Percentiles rank a stretch among this genome's conserved stretches.
These are phyloP conservation scores for Drosophila grimshawi DNA, from an alignment of 1,140 invertebrate species.

Conservation along the genomic window DNA sequence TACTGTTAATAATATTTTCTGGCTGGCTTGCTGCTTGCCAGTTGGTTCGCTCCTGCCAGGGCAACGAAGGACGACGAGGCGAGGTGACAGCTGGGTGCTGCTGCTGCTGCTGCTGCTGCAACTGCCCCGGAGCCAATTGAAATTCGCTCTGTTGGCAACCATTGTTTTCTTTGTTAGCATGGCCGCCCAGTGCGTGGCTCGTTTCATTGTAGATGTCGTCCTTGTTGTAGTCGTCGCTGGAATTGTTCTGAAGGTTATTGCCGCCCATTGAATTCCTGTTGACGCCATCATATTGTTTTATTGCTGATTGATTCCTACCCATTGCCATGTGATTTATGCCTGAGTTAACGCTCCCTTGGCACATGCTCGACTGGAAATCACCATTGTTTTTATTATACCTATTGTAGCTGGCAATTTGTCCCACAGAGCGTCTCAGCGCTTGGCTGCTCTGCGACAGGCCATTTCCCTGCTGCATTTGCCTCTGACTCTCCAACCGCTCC, in stretches of 20 bases:
- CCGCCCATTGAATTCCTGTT: conserved; percentile 42
- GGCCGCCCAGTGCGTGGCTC: conserved; percentile 20
- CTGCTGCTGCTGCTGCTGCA: conserved; percentile 13
- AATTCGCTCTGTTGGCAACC: conserved; percentile 45
- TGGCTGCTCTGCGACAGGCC: conserved; percentile 30
- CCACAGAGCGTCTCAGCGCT: conserved; percentile 35
- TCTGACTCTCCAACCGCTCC: conserved; percentile 7
- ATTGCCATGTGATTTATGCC: conserved; percentile 78
- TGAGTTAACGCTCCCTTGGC: conserved; percentile 3
- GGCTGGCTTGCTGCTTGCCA: conserved; percentile 68
- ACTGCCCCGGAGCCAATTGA: conserved; percentile 54
- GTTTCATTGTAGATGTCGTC: conserved; percentile 6
- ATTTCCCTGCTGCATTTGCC: conserved; percentile 16
- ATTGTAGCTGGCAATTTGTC: conserved; percentile 47
- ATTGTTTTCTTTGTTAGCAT: conserved; percentile 45
- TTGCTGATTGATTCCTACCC: conserved; percentile 75
- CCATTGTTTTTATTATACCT: conserved; percentile 43
- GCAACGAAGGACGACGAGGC: conserved; percentile 10
- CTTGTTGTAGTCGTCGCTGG: conserved; percentile 14
- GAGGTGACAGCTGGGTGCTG: conserved; percentile 6
- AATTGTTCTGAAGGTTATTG: conserved; percentile 46
- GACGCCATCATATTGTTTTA: conserved; percentile 69
- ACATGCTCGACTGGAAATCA: conserved; percentile 29
- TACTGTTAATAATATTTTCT: conserved; percentile 79
- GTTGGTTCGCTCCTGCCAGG: conserved; percentile 50